Percentiles rank a stretch among this genome's conserved stretches.
phyloP scores from a whole-genome alignment of 2,797 vertebrate species.

The Echeneis naucrates region DNA sequence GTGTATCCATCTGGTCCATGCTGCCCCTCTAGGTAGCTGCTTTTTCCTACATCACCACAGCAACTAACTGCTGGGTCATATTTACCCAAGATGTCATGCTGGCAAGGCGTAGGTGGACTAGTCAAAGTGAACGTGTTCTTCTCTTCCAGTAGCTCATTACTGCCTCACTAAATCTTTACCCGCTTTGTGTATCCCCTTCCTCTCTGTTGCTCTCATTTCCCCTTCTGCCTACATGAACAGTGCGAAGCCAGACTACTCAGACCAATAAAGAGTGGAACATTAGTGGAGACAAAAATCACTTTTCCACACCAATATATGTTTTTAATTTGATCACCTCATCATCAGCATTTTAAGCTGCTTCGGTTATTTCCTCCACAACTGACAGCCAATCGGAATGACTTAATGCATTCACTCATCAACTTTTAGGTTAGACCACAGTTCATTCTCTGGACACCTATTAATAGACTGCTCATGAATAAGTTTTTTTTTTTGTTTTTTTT shows the following conservation, averaged over 20 bases:
- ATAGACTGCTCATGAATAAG: conserved; percentile 20
- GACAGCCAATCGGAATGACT: conserved; percentile 39
- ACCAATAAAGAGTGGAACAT: conserved; percentile 21
- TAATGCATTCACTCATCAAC: conserved; percentile 28
- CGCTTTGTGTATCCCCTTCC: conserved; percentile 57
- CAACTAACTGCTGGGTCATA: conserved; percentile 59
- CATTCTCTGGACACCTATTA: background rate
- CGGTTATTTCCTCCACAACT: conserved; percentile 40
- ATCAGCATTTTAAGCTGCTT: conserved; percentile 32
- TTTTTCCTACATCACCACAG: conserved; percentile 55
- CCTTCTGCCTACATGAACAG: conserved; percentile 18
- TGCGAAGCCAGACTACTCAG: conserved; percentile 51
- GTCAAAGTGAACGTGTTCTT: conserved; percentile 52
- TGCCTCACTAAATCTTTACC: conserved; percentile 65
- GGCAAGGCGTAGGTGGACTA: conserved; percentile 40
- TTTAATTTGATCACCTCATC: conserved; percentile 58
- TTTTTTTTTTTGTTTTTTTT: too few relatives aligned
- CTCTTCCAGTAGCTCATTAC: conserved; percentile 66
- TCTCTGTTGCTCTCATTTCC: conserved; percentile 62
- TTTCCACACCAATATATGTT: conserved; percentile 51
- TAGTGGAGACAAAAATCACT: conserved; percentile 36
- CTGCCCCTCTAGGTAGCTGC: conserved; percentile 53
- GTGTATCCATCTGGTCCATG: conserved; percentile 29
- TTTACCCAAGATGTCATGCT: conserved; percentile 65
- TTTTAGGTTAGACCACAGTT: conserved; percentile 25